phyloP scores from a whole-genome alignment of 2,888 invertebrate genomes.

The Papilio gigon region DNA sequence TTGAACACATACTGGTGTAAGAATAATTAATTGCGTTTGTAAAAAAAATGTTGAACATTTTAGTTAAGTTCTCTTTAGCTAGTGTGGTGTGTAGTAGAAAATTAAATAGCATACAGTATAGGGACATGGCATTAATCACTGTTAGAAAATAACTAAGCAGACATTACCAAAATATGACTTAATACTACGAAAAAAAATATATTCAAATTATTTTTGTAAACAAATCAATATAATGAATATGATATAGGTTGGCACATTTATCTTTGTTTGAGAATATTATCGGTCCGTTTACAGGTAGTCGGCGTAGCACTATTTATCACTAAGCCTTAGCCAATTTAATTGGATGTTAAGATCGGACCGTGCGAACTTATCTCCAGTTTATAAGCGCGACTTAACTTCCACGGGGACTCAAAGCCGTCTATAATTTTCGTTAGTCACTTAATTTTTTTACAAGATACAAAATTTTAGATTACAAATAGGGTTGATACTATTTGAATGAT shows the following conservation, averaged over 20 bases:
- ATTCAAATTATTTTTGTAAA: not conserved
- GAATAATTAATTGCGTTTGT: no score
- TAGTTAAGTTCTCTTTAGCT: no score
- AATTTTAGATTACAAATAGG: not conserved
- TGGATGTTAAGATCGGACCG: conserved; percentile 31
- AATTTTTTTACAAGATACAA: not conserved
- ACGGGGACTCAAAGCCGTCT: not conserved
- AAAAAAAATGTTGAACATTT: no score
- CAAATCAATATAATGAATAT: no score
- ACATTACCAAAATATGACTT: no score
- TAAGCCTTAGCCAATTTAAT: conserved; percentile 11
- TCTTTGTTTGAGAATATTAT: not conserved
- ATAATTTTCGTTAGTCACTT: not conserved
- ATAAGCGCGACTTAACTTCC: conserved; percentile 2
- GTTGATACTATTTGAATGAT: not conserved
- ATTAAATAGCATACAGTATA: no score
- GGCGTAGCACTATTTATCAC: conserved; percentile 18
- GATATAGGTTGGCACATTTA: not conserved
- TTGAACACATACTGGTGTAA: no score
- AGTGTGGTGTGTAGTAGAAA: no score
- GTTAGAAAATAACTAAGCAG: no score
- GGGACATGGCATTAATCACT: no score
- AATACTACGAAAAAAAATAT: not conserved
- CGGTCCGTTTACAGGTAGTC: conserved; percentile 12
- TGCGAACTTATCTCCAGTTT: conserved; percentile 24